A percentile compares a stretch with the other conserved stretches of the same genome.
phyloP scores from a whole-genome alignment of 35 echinoderm and acorn worm species.

The Heliocidaris tuberculata region DNA sequence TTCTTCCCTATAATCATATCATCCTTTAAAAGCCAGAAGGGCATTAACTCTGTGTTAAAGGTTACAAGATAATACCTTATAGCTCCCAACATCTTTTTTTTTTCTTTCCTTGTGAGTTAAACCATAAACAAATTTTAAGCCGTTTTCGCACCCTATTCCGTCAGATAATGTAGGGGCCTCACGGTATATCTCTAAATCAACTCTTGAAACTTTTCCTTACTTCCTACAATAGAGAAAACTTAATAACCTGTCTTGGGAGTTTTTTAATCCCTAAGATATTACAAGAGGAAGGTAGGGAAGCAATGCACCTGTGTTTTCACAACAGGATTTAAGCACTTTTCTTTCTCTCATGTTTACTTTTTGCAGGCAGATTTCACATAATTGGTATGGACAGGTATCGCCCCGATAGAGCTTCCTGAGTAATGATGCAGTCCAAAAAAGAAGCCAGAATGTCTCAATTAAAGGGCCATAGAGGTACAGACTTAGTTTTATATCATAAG shows the following conservation, averaged over 20 bases:
- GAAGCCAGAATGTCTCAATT: not conserved
- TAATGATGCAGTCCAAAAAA: not conserved
- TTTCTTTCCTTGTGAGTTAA: not conserved
- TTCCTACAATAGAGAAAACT: not conserved
- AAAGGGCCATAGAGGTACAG: not conserved
- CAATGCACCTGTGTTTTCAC: slow-evolving; percentile 2
- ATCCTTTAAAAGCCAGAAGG: not conserved
- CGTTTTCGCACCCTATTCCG: not conserved
- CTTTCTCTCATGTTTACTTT: not conserved
- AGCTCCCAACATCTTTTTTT: not conserved
- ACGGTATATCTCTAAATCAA: not conserved
- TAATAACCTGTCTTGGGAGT: not conserved
- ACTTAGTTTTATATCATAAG: not conserved
- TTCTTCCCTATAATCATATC: not conserved
- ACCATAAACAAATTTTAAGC: not conserved
- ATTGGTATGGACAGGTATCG: not conserved
- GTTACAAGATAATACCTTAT: no score
- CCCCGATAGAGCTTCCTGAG: not conserved
- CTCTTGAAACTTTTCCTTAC: not conserved
- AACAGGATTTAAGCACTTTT: not conserved
- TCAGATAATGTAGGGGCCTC: not conserved
- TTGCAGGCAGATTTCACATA: not conserved
- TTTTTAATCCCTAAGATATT: not conserved
- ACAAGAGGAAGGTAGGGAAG: not conserved
- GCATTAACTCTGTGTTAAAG: no score